Conservation (phyloP, 2,797 vertebrate genomes). For the Acridotheres tristis region DNA sequence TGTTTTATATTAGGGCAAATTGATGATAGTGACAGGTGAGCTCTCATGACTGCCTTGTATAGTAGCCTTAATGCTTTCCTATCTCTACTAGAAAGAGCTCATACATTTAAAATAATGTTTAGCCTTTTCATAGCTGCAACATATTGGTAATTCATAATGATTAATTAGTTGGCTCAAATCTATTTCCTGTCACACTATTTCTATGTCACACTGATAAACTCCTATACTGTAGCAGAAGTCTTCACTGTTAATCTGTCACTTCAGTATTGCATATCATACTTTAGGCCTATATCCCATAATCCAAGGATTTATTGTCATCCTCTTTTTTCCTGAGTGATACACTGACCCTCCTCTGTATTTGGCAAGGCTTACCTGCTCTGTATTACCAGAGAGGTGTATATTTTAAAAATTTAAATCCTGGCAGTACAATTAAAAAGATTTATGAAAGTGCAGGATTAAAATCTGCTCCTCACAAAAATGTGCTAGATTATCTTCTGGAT, state of each 20-base stretch:
- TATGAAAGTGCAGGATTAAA: background rate
- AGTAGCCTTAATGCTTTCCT: background rate
- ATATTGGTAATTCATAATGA: background rate
- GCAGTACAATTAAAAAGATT: background rate
- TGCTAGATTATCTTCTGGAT: background rate
- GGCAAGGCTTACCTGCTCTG: background rate
- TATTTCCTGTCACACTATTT: background rate
- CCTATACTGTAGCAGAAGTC: background rate
- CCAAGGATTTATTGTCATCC: background rate
- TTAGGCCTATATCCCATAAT: background rate
- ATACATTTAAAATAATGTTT: background rate
- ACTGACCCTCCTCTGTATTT: background rate
- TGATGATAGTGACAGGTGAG: background rate
- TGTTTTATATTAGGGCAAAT: background rate
- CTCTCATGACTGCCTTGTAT: background rate
- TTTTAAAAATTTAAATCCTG: background rate
- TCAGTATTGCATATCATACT: background rate
- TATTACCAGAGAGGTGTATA: background rate
- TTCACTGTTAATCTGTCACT: background rate
- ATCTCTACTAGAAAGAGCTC: background rate
- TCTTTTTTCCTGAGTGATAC: background rate
- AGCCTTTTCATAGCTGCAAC: background rate
- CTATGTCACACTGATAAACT: background rate
- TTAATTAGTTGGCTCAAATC: background rate
- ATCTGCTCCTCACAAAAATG: background rate